Base-by-base conservation (phyloP, 2,113 vertebrate genomes). In the Zingel zingel region DNA sequence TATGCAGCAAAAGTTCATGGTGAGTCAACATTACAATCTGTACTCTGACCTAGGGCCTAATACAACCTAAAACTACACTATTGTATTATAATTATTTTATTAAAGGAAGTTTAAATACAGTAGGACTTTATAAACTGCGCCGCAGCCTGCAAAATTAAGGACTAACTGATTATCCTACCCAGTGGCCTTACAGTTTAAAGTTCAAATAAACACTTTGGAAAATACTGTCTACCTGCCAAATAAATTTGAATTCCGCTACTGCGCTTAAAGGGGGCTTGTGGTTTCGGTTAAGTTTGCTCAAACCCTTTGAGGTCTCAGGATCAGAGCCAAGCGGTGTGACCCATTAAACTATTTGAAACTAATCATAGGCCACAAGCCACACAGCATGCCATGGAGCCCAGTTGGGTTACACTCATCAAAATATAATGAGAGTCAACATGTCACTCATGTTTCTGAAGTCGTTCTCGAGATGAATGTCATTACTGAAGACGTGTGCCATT, bases 291-390 rank as follows among this genome's bases (percentile, higher is more conserved):
- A 54, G 66, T 75, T 19, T 81, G 77, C 82, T 66, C 19, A 25
- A 86, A 81, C 64, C 80, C 74, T 74, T 61, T 81, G 83, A 86
- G 79, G 83, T 84, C 81, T 81, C 2, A 0, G 63, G 82, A 80
- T 84, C 68, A 61, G 61, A 84, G 87, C 88, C 81, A 89, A 89
- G 69, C 58, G 11, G 67, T 69, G 68, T 88, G 91, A 89, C 91
- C 91, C 83, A 89, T 83, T 91, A 91, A 93, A 93, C 89, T 88
- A 88, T 91, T 87, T 91, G 91, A 81, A 90, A 91, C 91, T 93
- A 88, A 92, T 91, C 87, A 94, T 87, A 92, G 86, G 83, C 85
- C 88, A 82, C 91, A 85, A 85, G 86, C 86, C 91, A 85, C 88
- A 68, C 84, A 80, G 81, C 84, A 71, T 88, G 88, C 82, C 76